A percentile compares a stretch with the other conserved stretches of the same genome.
phyloP scores from a whole-genome alignment of 2,888 invertebrate genomes.

The Axea sp. region DNA sequence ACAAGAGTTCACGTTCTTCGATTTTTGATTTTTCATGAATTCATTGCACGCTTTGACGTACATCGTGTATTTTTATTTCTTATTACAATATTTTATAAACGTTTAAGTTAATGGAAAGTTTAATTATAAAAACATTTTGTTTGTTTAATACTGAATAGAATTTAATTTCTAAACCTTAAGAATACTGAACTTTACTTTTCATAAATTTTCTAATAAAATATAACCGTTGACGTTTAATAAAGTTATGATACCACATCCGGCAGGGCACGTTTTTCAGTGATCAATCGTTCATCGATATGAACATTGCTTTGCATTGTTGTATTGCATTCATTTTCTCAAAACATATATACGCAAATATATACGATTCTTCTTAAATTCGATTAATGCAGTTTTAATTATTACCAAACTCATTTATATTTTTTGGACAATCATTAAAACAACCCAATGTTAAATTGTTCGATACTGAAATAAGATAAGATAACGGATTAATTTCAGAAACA shows the following conservation, averaged over 20 bases:
- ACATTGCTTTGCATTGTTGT: too few relatives aligned
- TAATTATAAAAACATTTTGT: conserved; percentile 21
- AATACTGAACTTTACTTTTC: conserved; percentile 20
- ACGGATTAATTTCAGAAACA: too few relatives aligned
- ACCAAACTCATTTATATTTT: not conserved
- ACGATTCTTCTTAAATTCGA: not conserved
- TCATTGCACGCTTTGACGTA: not conserved
- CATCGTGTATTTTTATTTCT: not conserved
- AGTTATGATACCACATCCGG: not conserved
- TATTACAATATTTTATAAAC: conserved; percentile 2
- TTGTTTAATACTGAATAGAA: conserved; percentile 11
- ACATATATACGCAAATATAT: too few relatives aligned
- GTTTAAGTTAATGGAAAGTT: conserved; percentile 2
- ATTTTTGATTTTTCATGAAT: not conserved
- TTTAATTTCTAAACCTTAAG: conserved; percentile 6
- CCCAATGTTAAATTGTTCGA: not conserved
- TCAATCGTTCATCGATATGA: conserved; percentile 84
- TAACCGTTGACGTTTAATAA: too few relatives aligned
- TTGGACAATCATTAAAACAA: not conserved
- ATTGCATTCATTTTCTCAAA: too few relatives aligned
- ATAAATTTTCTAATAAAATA: not conserved
- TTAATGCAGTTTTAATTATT: not conserved
- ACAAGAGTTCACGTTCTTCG: too few relatives aligned
- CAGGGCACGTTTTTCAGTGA: conserved; percentile 82
- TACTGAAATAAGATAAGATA: not conserved